Evolutionary conservation across 1,140 invertebrate genomes (phyloP).

Genomic region (Scylla paramamosain): DNA sequence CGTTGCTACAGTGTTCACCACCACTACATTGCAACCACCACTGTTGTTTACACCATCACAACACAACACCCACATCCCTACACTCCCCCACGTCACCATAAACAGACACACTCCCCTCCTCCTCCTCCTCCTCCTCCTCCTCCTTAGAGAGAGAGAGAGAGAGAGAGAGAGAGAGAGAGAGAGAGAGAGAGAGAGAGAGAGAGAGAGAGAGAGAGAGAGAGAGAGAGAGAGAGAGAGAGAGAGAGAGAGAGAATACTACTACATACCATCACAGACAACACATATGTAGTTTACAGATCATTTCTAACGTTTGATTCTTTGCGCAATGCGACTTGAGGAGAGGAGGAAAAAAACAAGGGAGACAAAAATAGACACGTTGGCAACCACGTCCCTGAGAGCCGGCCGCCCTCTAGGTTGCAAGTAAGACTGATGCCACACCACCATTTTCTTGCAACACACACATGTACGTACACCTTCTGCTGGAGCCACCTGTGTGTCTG

Average conservation of each 20-base stretch:
- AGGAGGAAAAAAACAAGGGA: not conserved
- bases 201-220: not conserved
- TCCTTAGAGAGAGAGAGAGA: not conserved
- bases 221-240: conserved; percentile 14
- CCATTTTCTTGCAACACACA: not conserved
- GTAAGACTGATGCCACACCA: conserved; percentile 10
- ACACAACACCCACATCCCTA: not conserved
- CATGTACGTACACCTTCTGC: not conserved
- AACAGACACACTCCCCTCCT: conserved; percentile 5
- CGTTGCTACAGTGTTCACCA: not conserved
- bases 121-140: not conserved
- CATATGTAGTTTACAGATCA: not conserved
- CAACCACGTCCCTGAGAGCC: conserved; percentile 28
- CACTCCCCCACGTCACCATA: not conserved
- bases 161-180: conserved; percentile 25
- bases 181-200: not conserved
- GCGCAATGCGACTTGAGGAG: not conserved
- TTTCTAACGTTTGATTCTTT: not conserved
- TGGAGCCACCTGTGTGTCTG: not conserved
- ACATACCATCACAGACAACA: not conserved
- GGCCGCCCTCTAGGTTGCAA: conserved; percentile 32
- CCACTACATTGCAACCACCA: not conserved
- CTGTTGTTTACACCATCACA: not conserved
- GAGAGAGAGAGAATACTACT: not conserved
- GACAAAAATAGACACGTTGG: conserved; percentile 31